Conservation (phyloP, 1,140 invertebrate species). For the Frieseomelitta varia region DNA sequence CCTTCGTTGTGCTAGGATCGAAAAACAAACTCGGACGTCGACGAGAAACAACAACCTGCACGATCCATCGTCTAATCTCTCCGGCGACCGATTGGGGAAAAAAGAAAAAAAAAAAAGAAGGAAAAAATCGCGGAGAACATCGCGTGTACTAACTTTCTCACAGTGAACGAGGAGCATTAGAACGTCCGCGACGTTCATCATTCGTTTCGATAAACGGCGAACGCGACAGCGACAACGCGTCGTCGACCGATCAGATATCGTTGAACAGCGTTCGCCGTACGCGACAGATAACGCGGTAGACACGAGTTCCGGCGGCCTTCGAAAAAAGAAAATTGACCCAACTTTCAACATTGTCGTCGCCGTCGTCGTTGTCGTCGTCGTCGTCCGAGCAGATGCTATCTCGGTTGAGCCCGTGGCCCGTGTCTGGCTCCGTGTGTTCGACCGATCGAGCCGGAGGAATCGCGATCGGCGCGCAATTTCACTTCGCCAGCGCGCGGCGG, state of each 20-base stretch:
- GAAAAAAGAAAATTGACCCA: conserved; percentile 28
- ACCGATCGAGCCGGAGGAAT: conserved; percentile 20
- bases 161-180: background rate
- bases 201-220: conserved; percentile 29
- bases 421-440: background rate
- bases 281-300: conserved; percentile 41
- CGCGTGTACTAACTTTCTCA: conserved; percentile 11
- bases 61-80: background rate
- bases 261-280: conserved; percentile 33
- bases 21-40: background rate
- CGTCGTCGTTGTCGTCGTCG: background rate
- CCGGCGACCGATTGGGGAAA: background rate
- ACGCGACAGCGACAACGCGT: conserved; percentile 40
- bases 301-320: conserved; percentile 28
- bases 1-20: background rate
- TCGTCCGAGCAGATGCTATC: background rate
- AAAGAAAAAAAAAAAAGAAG: too few species aligned
- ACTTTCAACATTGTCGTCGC: conserved; percentile 47
- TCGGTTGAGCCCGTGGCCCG: background rate
- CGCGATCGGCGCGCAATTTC: conserved; percentile 41
- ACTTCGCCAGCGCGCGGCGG: background rate
- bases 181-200: conserved; percentile 30
- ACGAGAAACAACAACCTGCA: background rate
- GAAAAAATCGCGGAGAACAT: background rate
- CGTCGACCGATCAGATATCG: conserved; percentile 38